Evolutionary conservation across 1,140 invertebrate genomes (phyloP).

Genomic region (Nasonia vitripennis): DNA sequence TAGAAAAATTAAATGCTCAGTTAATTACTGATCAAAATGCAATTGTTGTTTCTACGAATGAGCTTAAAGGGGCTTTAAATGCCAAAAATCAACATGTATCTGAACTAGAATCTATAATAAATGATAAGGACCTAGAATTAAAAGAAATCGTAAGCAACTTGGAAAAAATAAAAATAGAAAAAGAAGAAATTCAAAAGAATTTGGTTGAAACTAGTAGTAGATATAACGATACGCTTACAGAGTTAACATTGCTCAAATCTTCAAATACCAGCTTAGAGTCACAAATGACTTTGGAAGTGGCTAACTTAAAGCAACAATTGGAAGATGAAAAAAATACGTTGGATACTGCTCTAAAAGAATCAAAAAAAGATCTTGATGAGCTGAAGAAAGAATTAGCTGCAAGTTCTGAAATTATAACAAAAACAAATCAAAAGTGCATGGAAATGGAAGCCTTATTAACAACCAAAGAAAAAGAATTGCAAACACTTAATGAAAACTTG

Average conservation of each 20-base stretch:
- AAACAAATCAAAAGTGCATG: conserved; percentile 53
- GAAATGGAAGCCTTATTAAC: conserved; percentile 40
- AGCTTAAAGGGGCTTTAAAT: conserved; percentile 58
- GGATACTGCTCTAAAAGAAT: conserved; percentile 56
- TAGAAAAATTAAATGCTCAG: conserved; percentile 74
- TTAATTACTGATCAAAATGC: conserved; percentile 68
- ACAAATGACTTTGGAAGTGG: conserved; percentile 51
- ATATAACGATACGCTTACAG: conserved; percentile 65
- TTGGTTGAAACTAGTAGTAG: conserved; percentile 68
- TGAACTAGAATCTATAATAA: conserved; percentile 56
- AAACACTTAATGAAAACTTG: conserved; percentile 49
- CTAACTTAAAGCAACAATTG: conserved; percentile 51
- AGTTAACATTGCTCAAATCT: conserved; percentile 53
- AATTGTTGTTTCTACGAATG: conserved; percentile 57
- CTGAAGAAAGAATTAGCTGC: conserved; percentile 56
- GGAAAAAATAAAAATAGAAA: conserved; percentile 59
- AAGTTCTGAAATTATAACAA: conserved; percentile 40
- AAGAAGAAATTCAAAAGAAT: conserved; percentile 64
- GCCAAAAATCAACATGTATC: conserved; percentile 48
- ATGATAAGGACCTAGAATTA: conserved; percentile 57
- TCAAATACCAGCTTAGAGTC: conserved; percentile 47
- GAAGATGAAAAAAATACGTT: conserved; percentile 51
- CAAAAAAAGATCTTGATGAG: conserved; percentile 56
- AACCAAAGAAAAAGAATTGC: conserved; percentile 47
- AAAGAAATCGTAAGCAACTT: conserved; percentile 58